phyloP scores from a whole-genome alignment of 1,140 invertebrate genomes.

The Drosophila leontia region DNA sequence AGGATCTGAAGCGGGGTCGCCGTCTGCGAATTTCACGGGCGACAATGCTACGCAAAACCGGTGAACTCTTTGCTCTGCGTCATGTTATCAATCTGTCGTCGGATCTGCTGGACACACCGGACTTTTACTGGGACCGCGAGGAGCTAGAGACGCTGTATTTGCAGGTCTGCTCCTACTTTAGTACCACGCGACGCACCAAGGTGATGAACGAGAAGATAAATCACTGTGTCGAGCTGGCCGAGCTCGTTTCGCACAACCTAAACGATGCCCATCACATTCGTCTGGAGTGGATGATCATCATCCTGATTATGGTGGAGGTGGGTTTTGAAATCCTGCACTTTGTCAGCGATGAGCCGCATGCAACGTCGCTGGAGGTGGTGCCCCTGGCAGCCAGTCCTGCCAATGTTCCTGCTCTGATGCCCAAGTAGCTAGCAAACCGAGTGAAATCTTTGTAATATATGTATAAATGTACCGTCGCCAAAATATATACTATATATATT shows the following conservation, averaged over 20 bases:
- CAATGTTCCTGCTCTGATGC: background rate
- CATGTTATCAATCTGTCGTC: constrained; percentile 97
- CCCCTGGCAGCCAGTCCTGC: constrained; percentile 9
- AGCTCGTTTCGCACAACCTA: constrained; percentile 93
- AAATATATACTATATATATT: constrained; percentile 14
- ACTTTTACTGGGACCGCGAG: constrained; percentile 98
- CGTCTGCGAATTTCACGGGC: constrained; percentile 88
- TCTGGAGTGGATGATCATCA: constrained; percentile 98
- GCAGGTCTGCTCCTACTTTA: constrained; percentile 93
- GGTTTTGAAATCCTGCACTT: constrained; percentile 94
- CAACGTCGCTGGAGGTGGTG: constrained; percentile 12
- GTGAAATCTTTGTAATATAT: constrained; percentile 17
- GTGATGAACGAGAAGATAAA: constrained; percentile 98
- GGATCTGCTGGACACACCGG: constrained; percentile 96
- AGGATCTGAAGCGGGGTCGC: constrained; percentile 91
- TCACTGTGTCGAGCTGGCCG: constrained; percentile 95
- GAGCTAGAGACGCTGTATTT: constrained; percentile 93
- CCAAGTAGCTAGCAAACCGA: constrained; percentile 10
- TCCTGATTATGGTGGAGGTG: constrained; percentile 97
- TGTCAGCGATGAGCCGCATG: constrained; percentile 64
- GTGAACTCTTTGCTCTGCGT: constrained; percentile 94
- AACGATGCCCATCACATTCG: constrained; percentile 95
- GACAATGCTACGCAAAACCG: constrained; percentile 94
- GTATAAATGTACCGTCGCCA: constrained; percentile 18
- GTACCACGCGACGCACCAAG: constrained; percentile 92